These are phyloP conservation scores for Orchestia grillus DNA, from an alignment of 1,140 invertebrate genomes.

Conservation along the genomic window DNA sequence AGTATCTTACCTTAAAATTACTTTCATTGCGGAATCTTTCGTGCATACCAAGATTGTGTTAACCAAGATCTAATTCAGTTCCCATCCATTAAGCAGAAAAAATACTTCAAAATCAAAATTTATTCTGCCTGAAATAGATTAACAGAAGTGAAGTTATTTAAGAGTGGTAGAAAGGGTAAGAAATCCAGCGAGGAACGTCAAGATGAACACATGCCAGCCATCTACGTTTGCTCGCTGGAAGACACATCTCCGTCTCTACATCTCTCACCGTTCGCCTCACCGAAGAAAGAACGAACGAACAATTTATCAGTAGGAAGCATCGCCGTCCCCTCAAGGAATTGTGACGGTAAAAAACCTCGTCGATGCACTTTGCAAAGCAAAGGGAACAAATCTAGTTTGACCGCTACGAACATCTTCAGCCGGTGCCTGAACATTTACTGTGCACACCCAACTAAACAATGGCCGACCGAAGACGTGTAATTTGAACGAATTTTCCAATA, in stretches of 20 bases:
- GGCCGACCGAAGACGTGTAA: too few species aligned
- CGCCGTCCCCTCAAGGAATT: neutral
- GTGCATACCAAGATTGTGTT: too few species aligned
- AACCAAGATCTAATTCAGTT: too few species aligned
- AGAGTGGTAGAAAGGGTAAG: neutral
- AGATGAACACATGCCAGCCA: neutral
- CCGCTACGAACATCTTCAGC: too few species aligned
- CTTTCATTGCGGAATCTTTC: too few species aligned
- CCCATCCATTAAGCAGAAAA: too few species aligned
- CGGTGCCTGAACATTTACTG: too few species aligned
- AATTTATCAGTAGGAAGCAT: neutral
- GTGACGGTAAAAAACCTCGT: neutral
- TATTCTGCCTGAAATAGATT: too few species aligned
- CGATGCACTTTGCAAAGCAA: neutral
- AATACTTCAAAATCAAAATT: too few species aligned
- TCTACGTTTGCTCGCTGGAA: neutral
- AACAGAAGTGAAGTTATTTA: too few species aligned
- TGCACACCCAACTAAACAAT: too few species aligned
- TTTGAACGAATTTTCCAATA: too few species aligned
- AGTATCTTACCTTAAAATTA: neutral
- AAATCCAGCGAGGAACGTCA: neutral
- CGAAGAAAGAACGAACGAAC: neutral
- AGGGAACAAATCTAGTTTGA: neutral
- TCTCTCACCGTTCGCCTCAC: neutral
- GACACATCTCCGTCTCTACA: neutral